A percentile compares a stretch with the other conserved stretches of the same genome.
Conservation (phyloP, 2,888 invertebrate species). For the Galerucella nymphaeae region DNA sequence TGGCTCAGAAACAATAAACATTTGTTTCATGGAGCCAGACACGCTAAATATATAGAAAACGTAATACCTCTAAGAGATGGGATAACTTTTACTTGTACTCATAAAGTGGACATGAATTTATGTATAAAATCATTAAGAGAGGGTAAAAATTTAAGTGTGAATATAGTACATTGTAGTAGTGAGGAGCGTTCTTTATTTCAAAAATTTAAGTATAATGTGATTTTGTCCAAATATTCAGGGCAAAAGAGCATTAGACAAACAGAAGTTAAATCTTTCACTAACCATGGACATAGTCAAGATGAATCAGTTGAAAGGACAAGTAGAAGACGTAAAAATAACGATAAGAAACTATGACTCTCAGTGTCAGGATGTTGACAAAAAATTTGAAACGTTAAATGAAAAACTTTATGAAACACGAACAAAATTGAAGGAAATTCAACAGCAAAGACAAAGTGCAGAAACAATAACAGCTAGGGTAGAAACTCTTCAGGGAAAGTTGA, state of each 20-base stretch:
- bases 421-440: conserved; percentile 50
- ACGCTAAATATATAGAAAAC: conserved; percentile 83
- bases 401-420: conserved; percentile 45
- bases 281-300: conserved; percentile 70
- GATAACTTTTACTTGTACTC: conserved; percentile 86
- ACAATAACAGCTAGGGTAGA: conserved; percentile 48
- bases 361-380: conserved; percentile 59
- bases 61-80: conserved; percentile 78
- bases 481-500: conserved; percentile 44
- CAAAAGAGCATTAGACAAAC: conserved; percentile 71
- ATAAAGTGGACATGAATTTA: conserved; percentile 80
- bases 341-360: conserved; percentile 49
- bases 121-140: conserved; percentile 73
- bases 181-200: conserved; percentile 56
- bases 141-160: conserved; percentile 70
- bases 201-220: conserved; percentile 64
- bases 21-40: conserved; percentile 72
- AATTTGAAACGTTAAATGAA: conserved; percentile 52
- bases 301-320: conserved; percentile 57
- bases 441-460: conserved; percentile 46
- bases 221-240: conserved; percentile 74
- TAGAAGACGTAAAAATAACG: conserved; percentile 49
- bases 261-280: conserved; percentile 69
- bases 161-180: conserved; percentile 70
- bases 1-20: conserved; percentile 79